Evolutionary conservation across 37 sponge, comb jelly and placozoan species (phyloP), one percentile per base, ranked within the genome.

Genomic region (Aplysina aerophoba): DNA sequence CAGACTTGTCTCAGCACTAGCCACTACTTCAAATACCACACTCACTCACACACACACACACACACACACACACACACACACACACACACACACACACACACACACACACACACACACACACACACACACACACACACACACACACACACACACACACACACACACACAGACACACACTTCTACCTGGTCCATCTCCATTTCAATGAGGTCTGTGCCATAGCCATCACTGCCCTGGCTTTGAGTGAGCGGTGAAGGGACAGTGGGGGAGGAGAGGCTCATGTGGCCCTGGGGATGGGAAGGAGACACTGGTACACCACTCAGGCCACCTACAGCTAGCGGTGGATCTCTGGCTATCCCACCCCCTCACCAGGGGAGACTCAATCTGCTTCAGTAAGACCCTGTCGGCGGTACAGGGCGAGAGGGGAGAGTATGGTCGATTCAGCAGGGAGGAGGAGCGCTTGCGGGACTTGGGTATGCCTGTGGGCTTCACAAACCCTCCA

Each of bases 291-390:
- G 20, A 33, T 12, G 21, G n/a, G n/a, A n/a, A n/a, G n/a, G n/a
- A n/a, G n/a, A n/a, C n/a, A n/a, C n/a, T n/a, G n/a, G n/a, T n/a
- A n/a, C n/a, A n/a, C n/a, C n/a, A n/a, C n/a, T n/a, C n/a, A 81
- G 15, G 12, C 21, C 53, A 81, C 27, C 13, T n/a, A 81, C 15
- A 30, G 27, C 66, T 25, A 6, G 6, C 28, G 30, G n/a, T n/a
- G n/a, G n/a, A n/a, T n/a, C n/a, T n/a, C 54, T 30, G 15, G 11
- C 78, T 30, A 34, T n/a, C 54, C 35, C 54, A 65, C 74, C 8
- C 40, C 85, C 81, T 78, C 20, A 91, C 91, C 88, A 91, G 71
- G 8, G 91, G 91, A 27, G 88, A 87, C 68, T 59, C 87, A 69
- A 91, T 91, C 44, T 84, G 85, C 22, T 72, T 84, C 55, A 87